phyloP scores from a whole-genome alignment of 2,888 invertebrate species.

The Drosophila mettleri region DNA sequence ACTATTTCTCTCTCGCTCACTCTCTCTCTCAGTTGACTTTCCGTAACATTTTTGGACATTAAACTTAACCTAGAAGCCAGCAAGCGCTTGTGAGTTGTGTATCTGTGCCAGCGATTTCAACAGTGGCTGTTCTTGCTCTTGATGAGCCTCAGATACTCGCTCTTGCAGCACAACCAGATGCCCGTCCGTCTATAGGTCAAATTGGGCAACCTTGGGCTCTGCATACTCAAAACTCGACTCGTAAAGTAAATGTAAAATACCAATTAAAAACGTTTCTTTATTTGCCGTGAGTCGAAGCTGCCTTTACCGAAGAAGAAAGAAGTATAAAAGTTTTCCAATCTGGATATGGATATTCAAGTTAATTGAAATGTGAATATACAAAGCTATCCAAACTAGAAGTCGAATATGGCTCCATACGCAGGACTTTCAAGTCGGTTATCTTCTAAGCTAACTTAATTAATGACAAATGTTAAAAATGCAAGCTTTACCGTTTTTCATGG shows the following conservation, averaged over 20 bases:
- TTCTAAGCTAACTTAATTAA: neutral
- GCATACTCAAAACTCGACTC: neutral
- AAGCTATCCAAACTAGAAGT: no score
- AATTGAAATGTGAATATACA: no score
- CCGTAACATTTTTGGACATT: constrained; percentile 62
- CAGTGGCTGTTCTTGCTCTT: constrained; percentile 61
- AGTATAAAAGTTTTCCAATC: neutral
- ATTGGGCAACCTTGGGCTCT: constrained; percentile 49
- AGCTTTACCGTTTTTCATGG: neutral
- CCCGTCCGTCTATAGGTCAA: constrained; percentile 36
- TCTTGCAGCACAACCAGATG: constrained; percentile 60
- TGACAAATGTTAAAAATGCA: neutral
- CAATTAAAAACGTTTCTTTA: neutral
- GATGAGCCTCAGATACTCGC: constrained; percentile 57
- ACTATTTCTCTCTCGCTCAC: neutral
- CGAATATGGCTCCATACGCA: neutral
- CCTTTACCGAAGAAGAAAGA: neutral
- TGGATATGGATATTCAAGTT: no score
- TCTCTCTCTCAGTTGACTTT: constrained; percentile 19
- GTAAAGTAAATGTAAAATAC: neutral
- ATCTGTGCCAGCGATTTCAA: constrained; percentile 58
- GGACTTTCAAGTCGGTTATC: neutral
- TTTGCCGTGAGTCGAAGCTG: neutral
- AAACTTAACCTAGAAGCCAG: constrained; percentile 61
- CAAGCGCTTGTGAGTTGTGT: constrained; percentile 31